phyloP scores from a whole-genome alignment of 2,797 vertebrate species.

The Acanthurus lineatus region DNA sequence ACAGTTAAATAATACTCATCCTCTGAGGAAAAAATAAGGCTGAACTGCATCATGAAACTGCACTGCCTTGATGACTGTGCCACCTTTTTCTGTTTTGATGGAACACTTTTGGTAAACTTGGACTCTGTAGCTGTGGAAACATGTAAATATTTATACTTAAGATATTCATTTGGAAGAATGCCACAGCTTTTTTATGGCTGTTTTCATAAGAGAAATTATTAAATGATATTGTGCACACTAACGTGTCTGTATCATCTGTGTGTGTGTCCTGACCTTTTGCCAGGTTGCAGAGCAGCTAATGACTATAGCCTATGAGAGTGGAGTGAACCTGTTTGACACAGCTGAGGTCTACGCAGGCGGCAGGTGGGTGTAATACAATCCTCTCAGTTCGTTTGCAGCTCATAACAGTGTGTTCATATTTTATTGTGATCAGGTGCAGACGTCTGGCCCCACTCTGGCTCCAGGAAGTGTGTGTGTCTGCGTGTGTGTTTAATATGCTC shows the following conservation, averaged over 20 bases:
- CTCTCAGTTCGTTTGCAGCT: no score
- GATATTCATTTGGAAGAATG: constrained; percentile 4
- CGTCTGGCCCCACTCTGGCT: no score
- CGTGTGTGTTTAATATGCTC: not conserved
- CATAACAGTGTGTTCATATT: not conserved
- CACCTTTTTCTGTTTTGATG: constrained; percentile 13
- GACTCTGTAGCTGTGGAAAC: constrained; percentile 4
- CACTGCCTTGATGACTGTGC: constrained; percentile 1
- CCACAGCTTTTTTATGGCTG: not conserved
- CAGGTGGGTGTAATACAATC: constrained; percentile 68
- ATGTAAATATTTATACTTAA: constrained; percentile 13
- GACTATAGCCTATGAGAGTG: constrained; percentile 87
- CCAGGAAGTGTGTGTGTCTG: not conserved
- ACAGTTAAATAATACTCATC: constrained; percentile 16
- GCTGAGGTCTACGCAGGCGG: constrained; percentile 89
- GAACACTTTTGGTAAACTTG: constrained; percentile 11
- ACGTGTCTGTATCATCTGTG: constrained; percentile 17
- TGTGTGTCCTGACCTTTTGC: not conserved
- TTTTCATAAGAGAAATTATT: not conserved
- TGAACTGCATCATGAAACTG: constrained; percentile 10
- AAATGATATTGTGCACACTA: not conserved
- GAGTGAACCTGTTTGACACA: constrained; percentile 88
- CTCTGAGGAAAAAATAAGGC: not conserved
- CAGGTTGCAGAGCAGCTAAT: constrained; percentile 88
- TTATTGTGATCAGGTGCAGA: not conserved